Evolutionary conservation across 2,888 invertebrate genomes (phyloP), one percentile per base, ranked within the genome.

Genomic region (Ochropleura leucogaster): DNA sequence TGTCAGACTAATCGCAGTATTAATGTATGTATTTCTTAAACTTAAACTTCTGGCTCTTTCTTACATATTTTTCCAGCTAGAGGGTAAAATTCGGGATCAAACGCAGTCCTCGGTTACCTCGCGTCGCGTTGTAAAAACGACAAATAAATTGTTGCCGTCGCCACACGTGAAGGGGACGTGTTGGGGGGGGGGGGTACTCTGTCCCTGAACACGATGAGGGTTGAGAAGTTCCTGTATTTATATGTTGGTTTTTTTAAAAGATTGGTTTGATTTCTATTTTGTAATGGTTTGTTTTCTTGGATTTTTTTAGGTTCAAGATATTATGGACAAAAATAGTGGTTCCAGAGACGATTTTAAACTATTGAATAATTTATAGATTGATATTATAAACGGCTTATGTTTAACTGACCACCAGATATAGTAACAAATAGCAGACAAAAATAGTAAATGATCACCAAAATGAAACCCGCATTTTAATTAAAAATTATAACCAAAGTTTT

Each of bases 51-150:
- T 85, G 65, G 16, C 7, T n/a, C 9, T 65, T 30, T 47, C 1
- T 7, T 8, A 44, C 57, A 76, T 62, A n/a, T 72, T 51, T 70
- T 40, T 69, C 20, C 68, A 46, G 80, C 77, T 80, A 42, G 40
- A 78, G 84, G 84, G 82, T 70, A 53, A 72, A 84, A 84, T 73
- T 78, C 68, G 75, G 80, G 85, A 85, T 85, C 85, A 86, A 84
- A 84, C 74, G 77, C 70, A 79, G 62, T 66, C 70, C 60, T 53
- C 51, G 16, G 16, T 67, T 49, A 82, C 70, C 42, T 42, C 67
- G 65, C 63, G 63, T 78, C 82, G 73, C 77, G 83, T 30, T 30
- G 30, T 30, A 86, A 86, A 84, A 85, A 80, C 79, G 74, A 86
- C 79, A 79, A 83, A 86, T 77, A 85, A 80, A 84, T 83, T 84